A percentile compares a stretch with the other conserved stretches of the same genome.
Conservation (phyloP, 1,140 invertebrate species). For the Hycleus phaleratus region DNA sequence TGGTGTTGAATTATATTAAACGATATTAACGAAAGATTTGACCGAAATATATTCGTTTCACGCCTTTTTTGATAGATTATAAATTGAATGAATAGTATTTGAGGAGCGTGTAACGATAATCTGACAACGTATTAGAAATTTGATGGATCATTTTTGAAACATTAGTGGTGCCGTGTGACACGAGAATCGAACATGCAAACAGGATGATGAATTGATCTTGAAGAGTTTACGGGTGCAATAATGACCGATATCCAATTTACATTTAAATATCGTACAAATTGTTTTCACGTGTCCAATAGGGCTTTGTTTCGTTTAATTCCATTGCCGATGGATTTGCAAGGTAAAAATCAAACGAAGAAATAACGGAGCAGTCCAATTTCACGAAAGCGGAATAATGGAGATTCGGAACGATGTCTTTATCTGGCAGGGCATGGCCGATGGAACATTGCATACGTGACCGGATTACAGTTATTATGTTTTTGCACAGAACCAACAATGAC, state of each 20-base stretch:
- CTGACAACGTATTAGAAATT: slow-evolving; percentile 1
- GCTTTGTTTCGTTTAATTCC: too few species aligned
- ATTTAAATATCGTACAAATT: too few species aligned
- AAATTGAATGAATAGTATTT: slow-evolving; percentile 6
- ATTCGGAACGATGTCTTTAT: slow-evolving; percentile 29
- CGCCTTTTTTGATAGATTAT: background rate
- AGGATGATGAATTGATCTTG: slow-evolving; percentile 3
- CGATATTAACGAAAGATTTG: too few species aligned
- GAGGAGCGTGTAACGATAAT: slow-evolving; percentile 10
- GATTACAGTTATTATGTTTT: slow-evolving; percentile 17
- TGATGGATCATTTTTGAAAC: slow-evolving; percentile 7
- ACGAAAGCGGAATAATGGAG: slow-evolving; percentile 27
- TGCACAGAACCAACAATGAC: too few species aligned
- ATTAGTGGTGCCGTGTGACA: slow-evolving; percentile 4
- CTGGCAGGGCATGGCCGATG: slow-evolving; percentile 18
- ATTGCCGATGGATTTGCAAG: too few species aligned
- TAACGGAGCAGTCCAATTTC: slow-evolving; percentile 22
- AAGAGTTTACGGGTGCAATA: too few species aligned
- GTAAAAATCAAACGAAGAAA: too few species aligned
- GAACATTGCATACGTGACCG: slow-evolving; percentile 27
- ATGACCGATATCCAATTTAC: too few species aligned
- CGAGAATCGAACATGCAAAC: slow-evolving; percentile 10
- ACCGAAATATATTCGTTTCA: too few species aligned
- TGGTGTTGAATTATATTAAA: too few species aligned
- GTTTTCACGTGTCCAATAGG: background rate